Evolutionary conservation across 2,888 invertebrate species (phyloP).

Genomic region (Coremacera marginata): DNA sequence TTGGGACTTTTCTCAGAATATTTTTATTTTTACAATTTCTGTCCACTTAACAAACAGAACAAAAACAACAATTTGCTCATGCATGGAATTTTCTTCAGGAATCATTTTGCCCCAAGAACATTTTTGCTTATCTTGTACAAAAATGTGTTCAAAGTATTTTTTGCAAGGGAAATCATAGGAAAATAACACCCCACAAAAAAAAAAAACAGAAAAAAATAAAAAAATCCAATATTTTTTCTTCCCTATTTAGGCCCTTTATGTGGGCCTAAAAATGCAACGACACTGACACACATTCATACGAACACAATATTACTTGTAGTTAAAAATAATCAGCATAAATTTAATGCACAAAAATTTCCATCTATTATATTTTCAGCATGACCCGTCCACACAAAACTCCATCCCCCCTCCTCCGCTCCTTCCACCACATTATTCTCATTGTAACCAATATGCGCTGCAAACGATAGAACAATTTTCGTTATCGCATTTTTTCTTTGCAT

Average conservation of each 20-base stretch:
- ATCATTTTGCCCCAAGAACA: slow-evolving; percentile 51
- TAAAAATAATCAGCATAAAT: slow-evolving; percentile 64
- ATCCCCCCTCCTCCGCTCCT: neutral
- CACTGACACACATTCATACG: neutral
- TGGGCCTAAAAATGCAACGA: slow-evolving; percentile 1
- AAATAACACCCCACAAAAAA: neutral
- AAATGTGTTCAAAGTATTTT: slow-evolving; percentile 16
- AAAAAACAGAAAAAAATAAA: no score
- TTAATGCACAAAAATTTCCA: slow-evolving; percentile 49
- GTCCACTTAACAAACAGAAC: neutral
- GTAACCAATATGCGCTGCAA: neutral
- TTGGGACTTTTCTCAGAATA: no score
- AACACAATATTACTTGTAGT: slow-evolving; percentile 18
- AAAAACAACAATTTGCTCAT: neutral
- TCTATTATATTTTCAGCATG: slow-evolving; percentile 2
- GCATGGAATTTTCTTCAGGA: slow-evolving; percentile 12
- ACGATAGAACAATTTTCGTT: slow-evolving; percentile 10
- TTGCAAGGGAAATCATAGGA: neutral
- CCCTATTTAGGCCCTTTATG: neutral
- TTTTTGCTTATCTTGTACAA: slow-evolving; percentile 56
- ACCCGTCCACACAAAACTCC: slow-evolving; percentile 19
- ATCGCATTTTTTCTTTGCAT: neutral
- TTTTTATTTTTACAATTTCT: no score
- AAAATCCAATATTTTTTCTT: neutral
- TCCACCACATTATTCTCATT: no score